Evolutionary conservation across 2,113 vertebrate species (phyloP).

Genomic region (Nycticorax nycticorax): DNA sequence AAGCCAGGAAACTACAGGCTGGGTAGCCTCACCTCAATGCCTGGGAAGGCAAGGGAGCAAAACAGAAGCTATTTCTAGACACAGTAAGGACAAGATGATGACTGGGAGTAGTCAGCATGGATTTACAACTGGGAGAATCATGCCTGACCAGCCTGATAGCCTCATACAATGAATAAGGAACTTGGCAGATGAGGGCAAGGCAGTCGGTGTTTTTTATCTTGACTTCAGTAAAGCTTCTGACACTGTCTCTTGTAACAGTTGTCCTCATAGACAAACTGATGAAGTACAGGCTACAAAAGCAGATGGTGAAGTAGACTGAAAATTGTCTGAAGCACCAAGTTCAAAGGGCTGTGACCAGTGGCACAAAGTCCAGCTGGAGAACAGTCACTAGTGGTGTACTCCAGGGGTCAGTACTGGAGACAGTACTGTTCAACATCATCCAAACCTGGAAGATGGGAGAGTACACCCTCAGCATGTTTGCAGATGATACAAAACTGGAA

Average conservation of each 20-base stretch:
- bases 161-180: not conserved
- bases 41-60: not conserved
- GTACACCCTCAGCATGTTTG: not conserved
- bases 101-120: not conserved
- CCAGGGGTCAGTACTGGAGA: not conserved
- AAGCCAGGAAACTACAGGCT: not conserved
- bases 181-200: not conserved
- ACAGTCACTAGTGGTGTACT: not conserved
- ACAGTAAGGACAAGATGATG: not conserved
- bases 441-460: not conserved
- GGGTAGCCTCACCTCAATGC: not conserved
- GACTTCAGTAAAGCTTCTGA: not conserved
- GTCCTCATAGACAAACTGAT: not conserved
- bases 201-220: not conserved
- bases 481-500: not conserved
- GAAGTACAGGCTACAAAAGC: not conserved
- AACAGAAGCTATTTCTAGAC: not conserved
- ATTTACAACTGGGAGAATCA: not conserved
- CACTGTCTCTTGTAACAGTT: not conserved
- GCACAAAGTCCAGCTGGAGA: not conserved
- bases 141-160: not conserved
- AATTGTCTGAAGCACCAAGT: not conserved
- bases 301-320: not conserved
- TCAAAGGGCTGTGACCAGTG: not conserved
- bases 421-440: not conserved